Percentiles rank a stretch among this genome's conserved stretches.
Evolutionary conservation across 2,888 invertebrate species (phyloP).

Genomic region (Xestia c-nigrum): DNA sequence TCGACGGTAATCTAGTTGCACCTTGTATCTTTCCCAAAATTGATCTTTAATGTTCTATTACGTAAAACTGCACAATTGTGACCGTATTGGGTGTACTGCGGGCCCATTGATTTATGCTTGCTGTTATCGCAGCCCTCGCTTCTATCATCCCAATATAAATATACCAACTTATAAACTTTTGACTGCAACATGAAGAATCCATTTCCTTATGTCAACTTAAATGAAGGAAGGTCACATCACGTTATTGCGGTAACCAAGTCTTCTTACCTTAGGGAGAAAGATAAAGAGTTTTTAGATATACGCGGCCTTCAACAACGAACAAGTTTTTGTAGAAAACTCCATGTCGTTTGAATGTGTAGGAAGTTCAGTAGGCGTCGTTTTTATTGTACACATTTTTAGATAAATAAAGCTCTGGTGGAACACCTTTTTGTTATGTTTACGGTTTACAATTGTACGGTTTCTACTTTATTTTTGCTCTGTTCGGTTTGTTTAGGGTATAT

Average conservation of each 20-base stretch:
- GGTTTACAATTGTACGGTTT: neutral
- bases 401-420: neutral
- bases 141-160: neutral
- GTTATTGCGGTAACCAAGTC: constrained; percentile 39
- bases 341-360: constrained; percentile 42
- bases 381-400: neutral
- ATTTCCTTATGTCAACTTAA: constrained; percentile 38
- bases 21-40: neutral
- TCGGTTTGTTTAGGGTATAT: neutral
- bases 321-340: constrained; percentile 52
- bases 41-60: neutral
- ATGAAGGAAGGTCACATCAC: constrained; percentile 21
- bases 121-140: neutral
- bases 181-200: constrained; percentile 32
- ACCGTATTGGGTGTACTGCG: neutral
- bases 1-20: neutral
- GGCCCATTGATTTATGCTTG: neutral
- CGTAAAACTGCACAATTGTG: neutral
- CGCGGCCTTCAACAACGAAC: constrained; percentile 59
- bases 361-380: constrained; percentile 12
- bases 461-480: neutral
- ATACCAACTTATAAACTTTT: constrained; percentile 21
- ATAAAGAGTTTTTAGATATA: constrained; percentile 47
- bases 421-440: constrained; percentile 6
- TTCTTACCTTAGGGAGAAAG: constrained; percentile 23